phyloP scores from a whole-genome alignment of 2,888 invertebrate genomes.

The Brachypalpus laphriformis region DNA sequence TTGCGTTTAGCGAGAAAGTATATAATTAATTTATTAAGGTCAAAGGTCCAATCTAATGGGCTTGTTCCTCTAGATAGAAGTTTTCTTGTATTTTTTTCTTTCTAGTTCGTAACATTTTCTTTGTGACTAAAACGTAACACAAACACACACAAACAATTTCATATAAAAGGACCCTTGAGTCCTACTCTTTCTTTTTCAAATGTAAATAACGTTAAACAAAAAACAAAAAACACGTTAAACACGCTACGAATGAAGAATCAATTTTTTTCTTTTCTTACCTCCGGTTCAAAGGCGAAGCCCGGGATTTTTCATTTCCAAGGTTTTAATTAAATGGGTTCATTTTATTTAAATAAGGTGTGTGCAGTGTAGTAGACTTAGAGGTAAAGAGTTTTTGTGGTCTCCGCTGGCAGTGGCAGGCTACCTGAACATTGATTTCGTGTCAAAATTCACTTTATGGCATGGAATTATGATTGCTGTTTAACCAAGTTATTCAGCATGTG shows the following conservation, averaged over 20 bases:
- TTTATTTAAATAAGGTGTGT: slow-evolving; percentile 5
- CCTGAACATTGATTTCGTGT: slow-evolving; percentile 53
- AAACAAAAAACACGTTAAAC: not conserved
- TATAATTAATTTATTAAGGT: slow-evolving; percentile 43
- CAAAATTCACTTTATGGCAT: slow-evolving; percentile 48
- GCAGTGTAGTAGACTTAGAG: not conserved
- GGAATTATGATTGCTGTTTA: slow-evolving; percentile 45
- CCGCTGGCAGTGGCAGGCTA: not conserved
- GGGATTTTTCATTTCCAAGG: slow-evolving; percentile 31
- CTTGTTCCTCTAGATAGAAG: slow-evolving; percentile 8
- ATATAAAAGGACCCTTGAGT: not conserved
- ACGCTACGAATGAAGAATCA: slow-evolving; percentile 30
- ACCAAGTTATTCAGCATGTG: not conserved
- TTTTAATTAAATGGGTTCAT: slow-evolving; percentile 33
- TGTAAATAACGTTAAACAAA: not conserved
- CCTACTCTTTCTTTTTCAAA: not conserved
- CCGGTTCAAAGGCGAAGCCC: slow-evolving; percentile 14
- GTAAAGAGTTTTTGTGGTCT: not conserved
- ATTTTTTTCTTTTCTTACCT: not conserved
- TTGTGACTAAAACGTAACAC: not conserved
- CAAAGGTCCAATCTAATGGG: slow-evolving; percentile 19
- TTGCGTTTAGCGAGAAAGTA: slow-evolving; percentile 1
- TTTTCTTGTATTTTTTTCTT: not conserved
- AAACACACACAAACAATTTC: not conserved
- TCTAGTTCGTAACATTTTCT: not conserved